These are phyloP conservation scores for Drosophila atripex DNA, from an alignment of 2,888 invertebrate species.

Conservation along the genomic window DNA sequence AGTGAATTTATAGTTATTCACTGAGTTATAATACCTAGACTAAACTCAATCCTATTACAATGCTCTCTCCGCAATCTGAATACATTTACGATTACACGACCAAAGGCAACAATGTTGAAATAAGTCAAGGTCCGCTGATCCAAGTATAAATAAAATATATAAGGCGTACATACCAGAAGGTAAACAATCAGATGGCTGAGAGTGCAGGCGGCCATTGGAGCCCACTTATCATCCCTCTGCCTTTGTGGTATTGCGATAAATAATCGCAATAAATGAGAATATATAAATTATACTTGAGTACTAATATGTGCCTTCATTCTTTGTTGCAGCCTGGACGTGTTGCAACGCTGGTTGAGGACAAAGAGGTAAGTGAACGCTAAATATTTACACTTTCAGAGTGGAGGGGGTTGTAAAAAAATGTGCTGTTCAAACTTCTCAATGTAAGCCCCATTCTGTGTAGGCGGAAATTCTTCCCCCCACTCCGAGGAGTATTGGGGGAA, in stretches of 20 bases:
- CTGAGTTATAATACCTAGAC: neutral
- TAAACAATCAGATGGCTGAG: conserved; percentile 30
- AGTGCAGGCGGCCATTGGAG: neutral
- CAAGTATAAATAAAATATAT: conserved; percentile 9
- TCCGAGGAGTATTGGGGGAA: neutral
- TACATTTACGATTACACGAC: neutral
- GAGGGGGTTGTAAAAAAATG: conserved; percentile 24
- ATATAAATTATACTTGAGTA: conserved; percentile 17
- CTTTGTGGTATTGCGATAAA: conserved; percentile 22
- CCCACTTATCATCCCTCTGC: conserved; percentile 12
- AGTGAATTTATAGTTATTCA: too few relatives aligned
- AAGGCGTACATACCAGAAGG: conserved; percentile 21
- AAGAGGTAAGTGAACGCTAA: conserved; percentile 86
- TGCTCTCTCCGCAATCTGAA: conserved; percentile 7
- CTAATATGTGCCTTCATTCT: conserved; percentile 37
- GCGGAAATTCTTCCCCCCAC: conserved; percentile 11
- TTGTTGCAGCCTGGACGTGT: conserved; percentile 94
- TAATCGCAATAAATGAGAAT: conserved; percentile 1
- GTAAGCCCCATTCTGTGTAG: conserved; percentile 82
- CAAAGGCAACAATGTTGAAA: conserved; percentile 23
- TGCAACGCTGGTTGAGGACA: conserved; percentile 92
- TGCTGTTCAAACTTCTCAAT: conserved; percentile 72
- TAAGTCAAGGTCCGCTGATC: conserved; percentile 57
- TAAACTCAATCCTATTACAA: neutral
- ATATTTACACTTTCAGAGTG: neutral